These are phyloP conservation scores for Agelas oroides DNA, from an alignment of 37 sponge, comb jelly and placozoan species.

Conservation along the genomic window DNA sequence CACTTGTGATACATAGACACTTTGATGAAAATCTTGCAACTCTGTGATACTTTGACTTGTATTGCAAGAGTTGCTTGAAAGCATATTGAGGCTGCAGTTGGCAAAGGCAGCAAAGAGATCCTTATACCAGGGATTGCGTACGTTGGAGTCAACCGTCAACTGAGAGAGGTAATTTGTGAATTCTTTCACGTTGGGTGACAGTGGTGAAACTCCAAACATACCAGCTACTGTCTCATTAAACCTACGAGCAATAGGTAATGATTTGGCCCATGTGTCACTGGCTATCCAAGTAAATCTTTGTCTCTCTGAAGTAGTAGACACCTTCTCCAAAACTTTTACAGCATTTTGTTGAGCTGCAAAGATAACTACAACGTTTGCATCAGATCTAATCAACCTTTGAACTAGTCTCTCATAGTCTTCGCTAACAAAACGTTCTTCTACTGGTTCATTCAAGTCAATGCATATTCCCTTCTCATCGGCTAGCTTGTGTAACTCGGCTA, in stretches of 20 bases:
- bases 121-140: constrained; percentile 47
- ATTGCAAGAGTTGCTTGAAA: no score
- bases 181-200: not conserved
- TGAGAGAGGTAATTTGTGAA: constrained; percentile 48
- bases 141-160: constrained; percentile 36
- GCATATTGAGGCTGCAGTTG: not conserved
- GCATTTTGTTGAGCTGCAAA: constrained; percentile 7
- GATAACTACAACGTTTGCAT: constrained; percentile 35
- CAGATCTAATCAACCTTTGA: not conserved
- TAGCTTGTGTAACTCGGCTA: no score
- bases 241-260: not conserved
- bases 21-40: constrained; percentile 2
- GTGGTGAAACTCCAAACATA: constrained; percentile 38
- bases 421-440: not conserved
- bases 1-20: constrained; percentile 21
- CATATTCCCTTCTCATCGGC: constrained; percentile 25
- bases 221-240: constrained; percentile 34
- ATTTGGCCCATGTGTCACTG: constrained; percentile 58
- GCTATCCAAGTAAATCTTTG: constrained; percentile 66
- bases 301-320: not conserved
- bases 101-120: constrained; percentile 13
- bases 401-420: not conserved
- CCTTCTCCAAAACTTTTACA: not conserved
- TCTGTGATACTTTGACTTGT: not conserved
- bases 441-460: not conserved